Evolutionary conservation across 2,797 vertebrate species (phyloP).

Genomic region (Numenius phaeopus): DNA sequence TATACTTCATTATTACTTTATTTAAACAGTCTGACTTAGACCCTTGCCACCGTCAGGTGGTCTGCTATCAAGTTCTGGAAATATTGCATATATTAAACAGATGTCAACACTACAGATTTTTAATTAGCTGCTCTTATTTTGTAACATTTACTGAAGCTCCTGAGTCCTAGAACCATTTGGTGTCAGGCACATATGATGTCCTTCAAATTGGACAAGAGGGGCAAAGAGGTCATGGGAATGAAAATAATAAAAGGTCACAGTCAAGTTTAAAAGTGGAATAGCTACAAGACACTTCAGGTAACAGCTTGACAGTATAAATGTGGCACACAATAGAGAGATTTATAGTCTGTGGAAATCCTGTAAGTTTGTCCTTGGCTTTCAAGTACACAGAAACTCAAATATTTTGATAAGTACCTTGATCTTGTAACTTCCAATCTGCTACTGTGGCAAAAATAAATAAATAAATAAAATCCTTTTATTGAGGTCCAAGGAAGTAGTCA

Average conservation of each 20-base stretch:
- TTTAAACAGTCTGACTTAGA: slow-evolving; percentile 68
- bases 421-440: background rate
- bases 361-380: background rate
- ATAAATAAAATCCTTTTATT: background rate
- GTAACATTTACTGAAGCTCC: slow-evolving; percentile 50
- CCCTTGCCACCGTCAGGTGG: slow-evolving; percentile 49
- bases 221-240: background rate
- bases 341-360: background rate
- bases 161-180: background rate
- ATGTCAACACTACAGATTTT: slow-evolving; percentile 63
- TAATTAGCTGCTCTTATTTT: slow-evolving; percentile 64
- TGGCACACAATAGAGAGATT: background rate
- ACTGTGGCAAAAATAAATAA: background rate
- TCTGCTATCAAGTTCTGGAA: slow-evolving; percentile 51
- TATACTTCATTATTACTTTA: slow-evolving; percentile 73
- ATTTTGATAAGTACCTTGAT: background rate
- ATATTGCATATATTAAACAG: slow-evolving; percentile 67
- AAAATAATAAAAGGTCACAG: slow-evolving; percentile 13
- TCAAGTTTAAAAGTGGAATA: background rate
- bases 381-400: background rate
- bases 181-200: background rate
- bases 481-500: background rate
- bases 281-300: background rate
- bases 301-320: background rate
- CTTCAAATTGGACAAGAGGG: slow-evolving; percentile 37